A percentile compares a stretch with the other conserved stretches of the same genome.
Conservation (phyloP, 2,797 vertebrate species). For the Percopsis omiscomaycus region DNA sequence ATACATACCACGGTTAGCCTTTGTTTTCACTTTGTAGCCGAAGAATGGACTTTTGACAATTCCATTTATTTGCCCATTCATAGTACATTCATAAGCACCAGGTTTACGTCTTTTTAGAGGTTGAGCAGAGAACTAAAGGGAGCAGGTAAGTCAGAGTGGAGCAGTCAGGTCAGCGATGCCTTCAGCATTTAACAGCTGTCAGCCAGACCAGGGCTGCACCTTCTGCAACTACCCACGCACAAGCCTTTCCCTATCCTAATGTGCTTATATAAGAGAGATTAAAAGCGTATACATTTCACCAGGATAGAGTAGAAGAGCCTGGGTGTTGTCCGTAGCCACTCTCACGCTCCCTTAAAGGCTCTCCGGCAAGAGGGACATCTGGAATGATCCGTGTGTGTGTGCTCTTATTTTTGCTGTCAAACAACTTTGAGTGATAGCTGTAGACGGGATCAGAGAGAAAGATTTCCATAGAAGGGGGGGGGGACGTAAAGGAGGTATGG, state of each 20-base stretch:
- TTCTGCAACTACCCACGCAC: slow-evolving; percentile 34
- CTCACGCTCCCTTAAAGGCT: slow-evolving; percentile 40
- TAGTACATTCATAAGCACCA: too few relatives aligned
- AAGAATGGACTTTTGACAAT: too few relatives aligned
- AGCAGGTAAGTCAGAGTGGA: slow-evolving; percentile 3
- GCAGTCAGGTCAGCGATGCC: slow-evolving; percentile 12
- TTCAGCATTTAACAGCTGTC: slow-evolving; percentile 36
- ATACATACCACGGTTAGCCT: too few relatives aligned
- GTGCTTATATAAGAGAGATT: slow-evolving; percentile 55
- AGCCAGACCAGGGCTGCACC: slow-evolving; percentile 18
- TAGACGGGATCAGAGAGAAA: slow-evolving; percentile 22
- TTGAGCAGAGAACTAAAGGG: not conserved
- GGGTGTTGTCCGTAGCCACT: slow-evolving; percentile 40
- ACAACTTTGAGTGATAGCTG: slow-evolving; percentile 55
- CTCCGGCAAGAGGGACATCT: slow-evolving; percentile 44
- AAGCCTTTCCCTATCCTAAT: slow-evolving; percentile 34
- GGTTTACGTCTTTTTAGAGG: too few relatives aligned
- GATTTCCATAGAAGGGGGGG: slow-evolving; percentile 5
- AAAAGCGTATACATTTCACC: slow-evolving; percentile 48
- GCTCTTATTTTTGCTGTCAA: slow-evolving; percentile 48
- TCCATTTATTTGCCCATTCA: too few relatives aligned
- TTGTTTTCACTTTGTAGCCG: too few relatives aligned
- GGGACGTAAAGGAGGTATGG: slow-evolving; percentile 17
- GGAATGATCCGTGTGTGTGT: slow-evolving; percentile 21
- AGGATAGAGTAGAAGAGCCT: slow-evolving; percentile 23